Evolutionary conservation across 2,888 invertebrate species (phyloP), one percentile per base, ranked within the genome.

Genomic region (Nemotelus nigrinus): DNA sequence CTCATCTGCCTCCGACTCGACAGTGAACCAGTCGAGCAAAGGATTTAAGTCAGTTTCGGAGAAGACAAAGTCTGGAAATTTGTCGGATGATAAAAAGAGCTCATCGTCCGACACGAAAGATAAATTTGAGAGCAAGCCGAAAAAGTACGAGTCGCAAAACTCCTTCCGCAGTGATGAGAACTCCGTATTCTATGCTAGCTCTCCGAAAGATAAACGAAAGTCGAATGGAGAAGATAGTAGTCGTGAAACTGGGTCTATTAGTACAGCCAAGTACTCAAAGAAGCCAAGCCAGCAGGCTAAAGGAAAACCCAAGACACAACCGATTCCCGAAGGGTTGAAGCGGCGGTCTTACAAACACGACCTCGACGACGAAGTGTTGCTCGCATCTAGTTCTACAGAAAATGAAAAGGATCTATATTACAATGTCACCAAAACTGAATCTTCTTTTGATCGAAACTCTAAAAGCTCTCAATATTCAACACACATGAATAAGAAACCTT

Each of bases 201-300:
- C 8, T 8, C 77, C 60, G 41, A 70, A 71, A 5, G 70, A 70
- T 45, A 77, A 77, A 55, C 76, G 74, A 2, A 74, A 74, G 44
- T 48, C 67, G 39, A 77, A 77, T 41, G 58, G 45, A 2, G 77
- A 77, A 4, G 77, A 77, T n/a, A 77, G 39, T 58, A 48, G 8
- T 43, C 68, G 64, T 8, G 77, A 77, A 10, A 25, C 25, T 47
- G 48, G 39, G 43, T 47, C 70, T 2, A 76, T 41, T 48, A 41
- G 41, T 3, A 10, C 67, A 6, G 48, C 10, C 43, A 86, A 82
- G 82, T 84, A 65, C 76, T 85, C 70, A 82, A 87, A 84, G 85
- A 87, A 83, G 85, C 89, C 86, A 78, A 86, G 81, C 83, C 83
- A 82, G 80, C 86, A 87, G 90, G 84, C 83, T 85, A 74, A 74